A percentile compares a stretch with the other conserved stretches of the same genome.
phyloP scores from a whole-genome alignment of 2,113 vertebrate genomes.

The Plecotus auritus region DNA sequence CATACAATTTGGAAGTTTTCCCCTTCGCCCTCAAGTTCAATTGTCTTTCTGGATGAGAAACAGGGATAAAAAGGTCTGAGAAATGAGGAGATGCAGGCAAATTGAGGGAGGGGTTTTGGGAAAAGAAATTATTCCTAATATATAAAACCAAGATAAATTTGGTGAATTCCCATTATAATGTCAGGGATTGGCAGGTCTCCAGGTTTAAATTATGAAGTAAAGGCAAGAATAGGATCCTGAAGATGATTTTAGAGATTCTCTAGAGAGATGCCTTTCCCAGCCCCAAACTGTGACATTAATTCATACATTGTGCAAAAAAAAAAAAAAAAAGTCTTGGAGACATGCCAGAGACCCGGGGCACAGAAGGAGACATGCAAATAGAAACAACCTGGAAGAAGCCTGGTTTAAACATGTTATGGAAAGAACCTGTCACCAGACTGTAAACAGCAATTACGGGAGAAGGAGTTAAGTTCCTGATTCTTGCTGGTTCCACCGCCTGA shows the following conservation, averaged over 20 bases:
- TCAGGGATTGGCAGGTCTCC: background rate
- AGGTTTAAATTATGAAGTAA: background rate
- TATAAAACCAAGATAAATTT: background rate
- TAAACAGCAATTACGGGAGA: background rate
- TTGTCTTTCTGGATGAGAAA: conserved; percentile 7
- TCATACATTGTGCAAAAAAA: background rate
- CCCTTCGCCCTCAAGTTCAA: background rate
- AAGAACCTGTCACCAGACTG: conserved; percentile 16
- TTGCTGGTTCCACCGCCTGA: background rate
- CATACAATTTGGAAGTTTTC: background rate
- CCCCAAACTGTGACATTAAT: background rate
- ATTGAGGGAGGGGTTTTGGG: background rate
- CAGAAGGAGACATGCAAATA: background rate
- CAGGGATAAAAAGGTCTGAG: background rate
- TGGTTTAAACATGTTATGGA: conserved; percentile 1
- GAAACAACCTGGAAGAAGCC: background rate
- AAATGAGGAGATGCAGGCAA: background rate
- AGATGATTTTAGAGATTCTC: background rate
- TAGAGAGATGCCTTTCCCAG: background rate
- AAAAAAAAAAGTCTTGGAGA: background rate
- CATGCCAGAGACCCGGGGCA: background rate
- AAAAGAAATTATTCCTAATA: background rate
- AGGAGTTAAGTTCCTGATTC: background rate
- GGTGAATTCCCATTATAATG: background rate
- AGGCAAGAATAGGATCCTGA: conserved; percentile 1